These are phyloP conservation scores for Tadarida brasiliensis DNA, from an alignment of 2,797 vertebrate genomes.

Conservation along the genomic window DNA sequence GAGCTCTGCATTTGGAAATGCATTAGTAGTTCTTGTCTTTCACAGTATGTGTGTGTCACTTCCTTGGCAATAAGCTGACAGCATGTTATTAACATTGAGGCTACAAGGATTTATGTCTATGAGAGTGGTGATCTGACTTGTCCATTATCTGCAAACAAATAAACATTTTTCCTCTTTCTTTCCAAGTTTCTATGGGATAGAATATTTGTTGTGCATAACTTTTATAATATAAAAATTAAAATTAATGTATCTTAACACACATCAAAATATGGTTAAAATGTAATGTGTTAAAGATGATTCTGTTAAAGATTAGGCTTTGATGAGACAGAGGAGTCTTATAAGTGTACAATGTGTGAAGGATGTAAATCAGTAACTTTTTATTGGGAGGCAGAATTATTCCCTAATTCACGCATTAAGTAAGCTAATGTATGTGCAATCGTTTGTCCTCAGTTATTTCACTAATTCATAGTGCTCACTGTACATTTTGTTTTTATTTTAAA, in stretches of 20 bases:
- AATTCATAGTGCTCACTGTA: not conserved
- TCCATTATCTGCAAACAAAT: not conserved
- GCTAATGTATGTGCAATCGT: not conserved
- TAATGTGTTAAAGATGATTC: not conserved
- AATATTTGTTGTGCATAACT: not conserved
- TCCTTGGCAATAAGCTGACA: constrained; percentile 10
- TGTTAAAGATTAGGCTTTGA: not conserved
- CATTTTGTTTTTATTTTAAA: not conserved
- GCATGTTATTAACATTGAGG: constrained; percentile 37
- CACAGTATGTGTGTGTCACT: constrained; percentile 19
- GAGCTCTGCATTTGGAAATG: constrained; percentile 50
- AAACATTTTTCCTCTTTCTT: not conserved
- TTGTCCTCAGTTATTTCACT: not conserved
- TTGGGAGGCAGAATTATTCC: not conserved
- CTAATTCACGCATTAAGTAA: not conserved
- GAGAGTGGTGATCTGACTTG: not conserved
- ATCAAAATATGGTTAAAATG: not conserved
- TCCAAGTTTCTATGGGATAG: not conserved
- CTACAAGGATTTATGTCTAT: not conserved
- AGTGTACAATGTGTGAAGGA: not conserved
- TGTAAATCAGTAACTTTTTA: not conserved
- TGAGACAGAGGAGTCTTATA: not conserved
- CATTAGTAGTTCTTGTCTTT: constrained; percentile 24
- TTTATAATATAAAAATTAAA: not conserved
- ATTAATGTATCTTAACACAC: not conserved